These are phyloP conservation scores for Hydrotaea diabolus DNA, from an alignment of 2,888 invertebrate species.

Conservation along the genomic window DNA sequence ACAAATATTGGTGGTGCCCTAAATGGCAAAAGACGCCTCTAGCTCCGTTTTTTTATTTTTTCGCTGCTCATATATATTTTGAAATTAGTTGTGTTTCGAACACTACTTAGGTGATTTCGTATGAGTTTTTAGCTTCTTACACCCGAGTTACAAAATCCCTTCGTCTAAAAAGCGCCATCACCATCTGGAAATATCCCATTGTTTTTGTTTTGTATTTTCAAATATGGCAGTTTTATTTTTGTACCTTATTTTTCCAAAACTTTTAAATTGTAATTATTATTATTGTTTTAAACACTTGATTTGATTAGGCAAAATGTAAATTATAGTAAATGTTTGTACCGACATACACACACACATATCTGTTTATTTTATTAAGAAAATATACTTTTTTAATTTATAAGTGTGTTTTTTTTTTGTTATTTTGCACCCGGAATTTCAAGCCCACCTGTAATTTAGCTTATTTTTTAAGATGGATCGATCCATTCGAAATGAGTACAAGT, in stretches of 20 bases:
- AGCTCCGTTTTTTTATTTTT: too few relatives aligned
- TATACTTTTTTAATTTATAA: not conserved
- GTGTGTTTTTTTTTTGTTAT: not conserved
- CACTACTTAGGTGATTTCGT: too few relatives aligned
- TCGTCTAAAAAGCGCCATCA: too few relatives aligned
- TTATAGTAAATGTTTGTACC: not conserved
- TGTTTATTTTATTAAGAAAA: slow-evolving; percentile 24
- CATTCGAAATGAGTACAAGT: not conserved
- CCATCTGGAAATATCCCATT: not conserved
- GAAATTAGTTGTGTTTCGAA: too few relatives aligned
- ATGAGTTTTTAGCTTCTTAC: too few relatives aligned
- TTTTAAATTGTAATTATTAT: slow-evolving; percentile 44
- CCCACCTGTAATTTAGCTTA: slow-evolving; percentile 3
- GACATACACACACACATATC: too few relatives aligned
- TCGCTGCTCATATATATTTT: too few relatives aligned
- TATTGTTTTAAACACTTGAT: slow-evolving; percentile 9
- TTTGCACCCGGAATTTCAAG: not conserved
- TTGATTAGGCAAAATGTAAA: not conserved
- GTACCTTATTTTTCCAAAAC: slow-evolving; percentile 1
- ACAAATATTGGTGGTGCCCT: too few relatives aligned
- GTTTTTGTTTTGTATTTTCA: slow-evolving; percentile 1
- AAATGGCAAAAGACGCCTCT: too few relatives aligned
- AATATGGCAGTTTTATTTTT: not conserved
- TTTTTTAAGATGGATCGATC: not conserved
- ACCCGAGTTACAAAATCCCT: too few relatives aligned